These are phyloP conservation scores for Anthoscopus minutus DNA, from an alignment of 2,113 vertebrate genomes.

Conservation along the genomic window DNA sequence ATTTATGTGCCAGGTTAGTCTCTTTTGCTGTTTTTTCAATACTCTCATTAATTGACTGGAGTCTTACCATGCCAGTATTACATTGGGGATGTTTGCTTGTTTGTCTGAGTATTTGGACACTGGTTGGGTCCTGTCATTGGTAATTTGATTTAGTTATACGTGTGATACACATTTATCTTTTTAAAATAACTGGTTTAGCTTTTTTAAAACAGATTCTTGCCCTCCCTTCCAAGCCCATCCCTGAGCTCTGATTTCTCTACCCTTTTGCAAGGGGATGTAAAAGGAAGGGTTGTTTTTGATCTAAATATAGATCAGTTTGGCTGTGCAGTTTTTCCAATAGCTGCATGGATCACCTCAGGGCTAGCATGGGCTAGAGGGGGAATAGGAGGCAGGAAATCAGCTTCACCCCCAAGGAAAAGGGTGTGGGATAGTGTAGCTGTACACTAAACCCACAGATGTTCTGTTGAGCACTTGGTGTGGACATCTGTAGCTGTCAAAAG, in stretches of 20 bases:
- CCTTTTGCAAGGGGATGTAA: neutral
- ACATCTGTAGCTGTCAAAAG: neutral
- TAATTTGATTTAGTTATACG: neutral
- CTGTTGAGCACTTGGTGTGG: neutral
- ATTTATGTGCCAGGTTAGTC: neutral
- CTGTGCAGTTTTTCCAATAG: neutral
- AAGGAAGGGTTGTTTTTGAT: neutral
- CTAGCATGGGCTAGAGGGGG: neutral
- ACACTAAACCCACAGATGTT: neutral
- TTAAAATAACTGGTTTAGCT: neutral
- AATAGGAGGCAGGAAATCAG: neutral
- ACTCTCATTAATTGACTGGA: neutral
- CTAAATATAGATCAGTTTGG: neutral
- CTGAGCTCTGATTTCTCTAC: neutral
- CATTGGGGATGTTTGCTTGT: neutral
- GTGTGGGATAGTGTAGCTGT: neutral
- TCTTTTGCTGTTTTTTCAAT: neutral
- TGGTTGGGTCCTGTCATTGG: neutral
- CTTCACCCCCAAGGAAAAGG: neutral
- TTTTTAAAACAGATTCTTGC: neutral
- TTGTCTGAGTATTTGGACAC: neutral
- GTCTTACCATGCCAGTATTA: neutral
- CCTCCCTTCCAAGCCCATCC: neutral
- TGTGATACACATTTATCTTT: fast-evolving
- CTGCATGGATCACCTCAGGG: neutral